Conservation (phyloP, 2,888 invertebrate genomes). For the Nysson spinosus region DNA sequence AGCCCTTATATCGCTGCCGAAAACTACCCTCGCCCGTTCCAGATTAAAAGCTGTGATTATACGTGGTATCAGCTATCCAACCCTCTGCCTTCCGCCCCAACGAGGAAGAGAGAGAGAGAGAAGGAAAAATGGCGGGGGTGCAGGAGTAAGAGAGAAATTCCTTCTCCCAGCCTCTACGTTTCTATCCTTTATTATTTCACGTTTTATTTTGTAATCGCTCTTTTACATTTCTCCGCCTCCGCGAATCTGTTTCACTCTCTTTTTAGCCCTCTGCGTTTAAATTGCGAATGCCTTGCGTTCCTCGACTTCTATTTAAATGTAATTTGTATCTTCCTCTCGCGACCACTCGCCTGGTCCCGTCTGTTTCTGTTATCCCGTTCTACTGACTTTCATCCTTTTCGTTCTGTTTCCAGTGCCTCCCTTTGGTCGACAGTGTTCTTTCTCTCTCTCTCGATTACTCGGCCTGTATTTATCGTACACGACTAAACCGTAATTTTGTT, state of each 20-base stretch:
- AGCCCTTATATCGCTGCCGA: constrained; percentile 47
- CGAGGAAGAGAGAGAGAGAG: constrained; percentile 7
- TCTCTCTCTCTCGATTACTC: neutral
- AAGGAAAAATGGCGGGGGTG: neutral
- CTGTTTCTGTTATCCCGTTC: neutral
- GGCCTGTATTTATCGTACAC: neutral
- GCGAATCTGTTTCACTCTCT: constrained; percentile 20
- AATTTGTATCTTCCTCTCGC: constrained; percentile 72
- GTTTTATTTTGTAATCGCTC: constrained; percentile 34
- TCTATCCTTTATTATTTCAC: constrained; percentile 11
- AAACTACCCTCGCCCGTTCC: constrained; percentile 63
- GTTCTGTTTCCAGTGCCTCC: neutral
- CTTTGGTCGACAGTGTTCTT: no score
- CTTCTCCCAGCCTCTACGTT: neutral
- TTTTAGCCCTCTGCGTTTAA: constrained; percentile 62
- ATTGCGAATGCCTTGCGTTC: constrained; percentile 76
- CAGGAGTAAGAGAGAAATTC: neutral
- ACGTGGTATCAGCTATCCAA: constrained; percentile 55
- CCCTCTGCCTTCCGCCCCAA: constrained; percentile 17
- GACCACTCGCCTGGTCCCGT: constrained; percentile 25
- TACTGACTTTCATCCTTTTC: constrained; percentile 1
- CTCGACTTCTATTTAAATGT: constrained; percentile 76
- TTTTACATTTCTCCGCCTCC: constrained; percentile 20
- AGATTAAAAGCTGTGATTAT: constrained; percentile 74
- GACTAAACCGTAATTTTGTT: no score